Base-by-base conservation (phyloP, 2,797 vertebrate species). In the Percopsis omiscomaycus region DNA sequence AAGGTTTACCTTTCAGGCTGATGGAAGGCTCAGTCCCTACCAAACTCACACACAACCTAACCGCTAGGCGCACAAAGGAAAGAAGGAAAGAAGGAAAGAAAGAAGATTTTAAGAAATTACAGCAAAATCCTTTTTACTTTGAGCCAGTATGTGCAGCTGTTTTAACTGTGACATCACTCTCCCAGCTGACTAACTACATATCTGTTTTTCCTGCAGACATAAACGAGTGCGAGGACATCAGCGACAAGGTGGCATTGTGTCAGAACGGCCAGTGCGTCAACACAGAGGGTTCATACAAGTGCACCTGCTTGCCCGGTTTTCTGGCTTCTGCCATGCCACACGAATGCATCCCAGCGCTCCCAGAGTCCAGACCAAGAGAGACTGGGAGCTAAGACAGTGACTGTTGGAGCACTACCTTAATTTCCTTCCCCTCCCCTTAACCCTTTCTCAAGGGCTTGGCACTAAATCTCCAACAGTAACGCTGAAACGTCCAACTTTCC, bases 221-320 rank as follows among this genome's bases (percentile, higher is more conserved):
- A 83, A 95, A 98, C 1, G 96, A 98, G 78, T 98, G 96, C 8
- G 93, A 96, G 52, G 95, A 95, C 84, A 93, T 95, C 88, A 81
- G 92, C 13, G 87, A 87, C 89, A 91, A 91, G 30, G 92, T 92
- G 77, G 88, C 92, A 0, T 86, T 97, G 80, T 98, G 96, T 79
- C 89, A 75, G 78, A 94, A 95, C 0, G 94, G 94, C 56, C 88
- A 81, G 74, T 98, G 96, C 1, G 74, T 89, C 89, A 98, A 98
- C 91, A 96, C 93, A 0, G 96, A 98, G 74, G 96, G 96, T 16
- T 97, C 96, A 48, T 98, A 95, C 86, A 94, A 87, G 86, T 98
- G 96, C 91, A 93, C 77, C 47, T 98, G 96, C 75, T 85, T 88
- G 69, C 91, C 92, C 0, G 95, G 95, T 62, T 95, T 94, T 0